phyloP scores from a whole-genome alignment of 53 echinoderm and acorn worm species.

The Mesocentrotus franciscanus region DNA sequence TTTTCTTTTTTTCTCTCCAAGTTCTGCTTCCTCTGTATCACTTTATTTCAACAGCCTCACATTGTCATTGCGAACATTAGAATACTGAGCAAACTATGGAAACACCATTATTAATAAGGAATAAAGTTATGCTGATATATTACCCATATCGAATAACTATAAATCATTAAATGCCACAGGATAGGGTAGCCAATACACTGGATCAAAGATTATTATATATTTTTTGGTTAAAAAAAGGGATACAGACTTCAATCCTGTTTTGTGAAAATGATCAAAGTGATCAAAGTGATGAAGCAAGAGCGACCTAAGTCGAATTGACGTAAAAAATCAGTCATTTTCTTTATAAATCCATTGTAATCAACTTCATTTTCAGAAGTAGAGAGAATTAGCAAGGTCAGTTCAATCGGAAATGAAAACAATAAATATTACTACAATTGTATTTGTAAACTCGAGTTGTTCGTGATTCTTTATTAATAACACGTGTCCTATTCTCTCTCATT shows the following conservation, averaged over 20 bases:
- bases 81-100: no score
- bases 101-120: no score
- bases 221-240: no score
- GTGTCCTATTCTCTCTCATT: background rate
- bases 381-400: slow-evolving; percentile 24
- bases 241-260: background rate
- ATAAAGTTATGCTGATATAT: no score
- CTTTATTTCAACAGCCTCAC: no score
- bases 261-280: background rate
- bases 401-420: slow-evolving; percentile 32
- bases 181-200: no score
- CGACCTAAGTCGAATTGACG: background rate
- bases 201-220: no score
- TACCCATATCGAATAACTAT: no score
- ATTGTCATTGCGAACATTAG: no score
- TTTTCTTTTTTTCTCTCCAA: no score
- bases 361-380: background rate
- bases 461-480: background rate
- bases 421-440: slow-evolving; percentile 51
- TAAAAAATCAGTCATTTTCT: background rate
- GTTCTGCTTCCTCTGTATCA: no score
- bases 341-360: background rate
- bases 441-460: background rate
- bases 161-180: no score
- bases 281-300: background rate